phyloP scores from a whole-genome alignment of 92 coral and sea anemone genomes.

The Epizoanthus scotinus region DNA sequence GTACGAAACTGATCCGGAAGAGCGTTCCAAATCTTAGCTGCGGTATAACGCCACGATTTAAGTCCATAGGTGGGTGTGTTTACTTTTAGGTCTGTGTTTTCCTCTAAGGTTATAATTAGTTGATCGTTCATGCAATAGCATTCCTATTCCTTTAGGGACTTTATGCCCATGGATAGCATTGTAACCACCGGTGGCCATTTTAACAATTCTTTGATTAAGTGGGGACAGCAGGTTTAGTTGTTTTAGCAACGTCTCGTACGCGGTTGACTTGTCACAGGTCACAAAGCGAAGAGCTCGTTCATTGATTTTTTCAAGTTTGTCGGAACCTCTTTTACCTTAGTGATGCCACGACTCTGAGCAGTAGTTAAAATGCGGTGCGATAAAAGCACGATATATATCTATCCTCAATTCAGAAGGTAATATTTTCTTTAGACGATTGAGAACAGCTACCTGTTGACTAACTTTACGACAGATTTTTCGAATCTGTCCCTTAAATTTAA shows the following conservation, averaged over 20 bases:
- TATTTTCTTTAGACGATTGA: conserved; percentile 49
- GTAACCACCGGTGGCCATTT: conserved; percentile 41
- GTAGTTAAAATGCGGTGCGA: conserved; percentile 39
- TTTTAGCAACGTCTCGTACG: conserved; percentile 27
- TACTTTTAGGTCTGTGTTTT: no score
- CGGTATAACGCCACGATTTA: no score
- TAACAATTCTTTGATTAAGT: conserved; percentile 42
- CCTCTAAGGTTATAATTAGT: no score
- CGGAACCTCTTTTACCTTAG: conserved; percentile 29
- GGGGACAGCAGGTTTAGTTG: conserved; percentile 36
- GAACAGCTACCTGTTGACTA: conserved; percentile 33
- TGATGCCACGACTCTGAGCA: conserved; percentile 52
- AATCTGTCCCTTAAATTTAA: no score
- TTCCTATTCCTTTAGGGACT: no score
- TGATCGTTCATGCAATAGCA: no score
- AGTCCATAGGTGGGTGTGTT: no score
- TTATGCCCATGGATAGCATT: conserved; percentile 29
- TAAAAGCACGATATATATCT: conserved; percentile 33
- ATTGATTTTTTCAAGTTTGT: no score
- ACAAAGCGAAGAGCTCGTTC: conserved; percentile 41
- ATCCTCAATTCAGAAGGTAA: conserved; percentile 32
- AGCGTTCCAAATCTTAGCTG: no score
- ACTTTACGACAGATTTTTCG: no score
- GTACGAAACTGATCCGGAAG: no score
- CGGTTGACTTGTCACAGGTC: conserved; percentile 20